Conservation (phyloP, 2,113 vertebrate species). For the Cinclus mexicanus region DNA sequence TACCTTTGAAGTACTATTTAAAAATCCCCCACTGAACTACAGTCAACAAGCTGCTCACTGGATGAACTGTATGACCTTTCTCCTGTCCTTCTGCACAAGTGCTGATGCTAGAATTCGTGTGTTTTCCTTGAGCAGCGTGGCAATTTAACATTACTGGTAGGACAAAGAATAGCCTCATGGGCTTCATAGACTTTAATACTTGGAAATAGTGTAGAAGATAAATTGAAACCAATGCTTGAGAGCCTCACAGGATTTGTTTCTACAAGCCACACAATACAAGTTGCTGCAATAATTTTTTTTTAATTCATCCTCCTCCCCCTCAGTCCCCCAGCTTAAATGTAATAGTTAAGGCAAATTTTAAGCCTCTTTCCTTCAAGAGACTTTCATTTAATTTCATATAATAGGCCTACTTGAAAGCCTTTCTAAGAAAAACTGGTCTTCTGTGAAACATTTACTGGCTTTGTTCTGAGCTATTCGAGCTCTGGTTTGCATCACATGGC, state of each 20-base stretch:
- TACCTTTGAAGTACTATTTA: neutral
- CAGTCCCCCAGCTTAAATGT: neutral
- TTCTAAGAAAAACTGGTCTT: neutral
- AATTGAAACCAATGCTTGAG: neutral
- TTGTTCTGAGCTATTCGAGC: neutral
- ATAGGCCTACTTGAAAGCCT: neutral
- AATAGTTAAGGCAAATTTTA: neutral
- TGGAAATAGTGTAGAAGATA: neutral
- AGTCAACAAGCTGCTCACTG: neutral
- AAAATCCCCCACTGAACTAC: neutral
- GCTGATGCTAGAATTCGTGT: rapidly evolving
- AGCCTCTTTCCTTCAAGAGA: neutral
- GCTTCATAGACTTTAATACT: neutral
- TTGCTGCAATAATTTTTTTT: neutral
- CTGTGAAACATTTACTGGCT: neutral
- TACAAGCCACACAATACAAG: neutral
- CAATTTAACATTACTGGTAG: neutral
- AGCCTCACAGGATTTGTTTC: neutral
- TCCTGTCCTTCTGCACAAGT: neutral
- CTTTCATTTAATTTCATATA: neutral
- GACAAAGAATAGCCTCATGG: neutral
- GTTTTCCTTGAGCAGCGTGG: neutral
- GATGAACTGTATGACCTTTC: neutral
- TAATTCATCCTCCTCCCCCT: neutral
- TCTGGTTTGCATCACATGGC: neutral